These are phyloP conservation scores for Phaethon lepturus DNA, from an alignment of 2,113 vertebrate genomes.

Conservation along the genomic window DNA sequence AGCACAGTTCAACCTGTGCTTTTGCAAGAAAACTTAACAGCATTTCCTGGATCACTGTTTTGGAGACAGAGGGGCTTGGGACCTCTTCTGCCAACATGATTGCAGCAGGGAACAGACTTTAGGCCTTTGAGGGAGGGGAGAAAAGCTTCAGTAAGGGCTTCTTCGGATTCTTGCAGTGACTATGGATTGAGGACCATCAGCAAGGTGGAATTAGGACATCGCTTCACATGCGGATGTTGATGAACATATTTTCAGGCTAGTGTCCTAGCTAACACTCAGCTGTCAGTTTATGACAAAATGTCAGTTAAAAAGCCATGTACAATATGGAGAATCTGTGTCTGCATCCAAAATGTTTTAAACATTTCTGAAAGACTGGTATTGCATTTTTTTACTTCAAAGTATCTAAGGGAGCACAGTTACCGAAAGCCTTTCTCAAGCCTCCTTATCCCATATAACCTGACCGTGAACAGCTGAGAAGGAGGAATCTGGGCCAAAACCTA, in stretches of 20 bases:
- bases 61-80: background rate
- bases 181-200: accelerated
- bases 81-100: background rate
- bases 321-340: background rate
- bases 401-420: background rate
- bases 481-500: background rate
- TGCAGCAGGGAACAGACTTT: background rate
- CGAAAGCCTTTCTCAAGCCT: background rate
- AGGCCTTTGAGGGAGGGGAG: background rate
- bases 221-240: background rate
- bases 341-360: background rate
- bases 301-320: background rate
- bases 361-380: background rate
- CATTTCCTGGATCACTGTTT: background rate
- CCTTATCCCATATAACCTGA: background rate
- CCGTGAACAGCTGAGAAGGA: background rate
- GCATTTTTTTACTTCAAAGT: background rate
- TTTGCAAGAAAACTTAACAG: background rate
- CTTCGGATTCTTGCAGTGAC: background rate
- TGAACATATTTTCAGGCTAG: background rate
- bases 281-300: background rate
- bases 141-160: background rate
- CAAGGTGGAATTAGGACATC: background rate
- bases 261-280: background rate
- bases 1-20: accelerated